A percentile compares a stretch with the other conserved stretches of the same genome.
Conservation (phyloP, 2,113 vertebrate genomes). For the Turdus rufiventris region DNA sequence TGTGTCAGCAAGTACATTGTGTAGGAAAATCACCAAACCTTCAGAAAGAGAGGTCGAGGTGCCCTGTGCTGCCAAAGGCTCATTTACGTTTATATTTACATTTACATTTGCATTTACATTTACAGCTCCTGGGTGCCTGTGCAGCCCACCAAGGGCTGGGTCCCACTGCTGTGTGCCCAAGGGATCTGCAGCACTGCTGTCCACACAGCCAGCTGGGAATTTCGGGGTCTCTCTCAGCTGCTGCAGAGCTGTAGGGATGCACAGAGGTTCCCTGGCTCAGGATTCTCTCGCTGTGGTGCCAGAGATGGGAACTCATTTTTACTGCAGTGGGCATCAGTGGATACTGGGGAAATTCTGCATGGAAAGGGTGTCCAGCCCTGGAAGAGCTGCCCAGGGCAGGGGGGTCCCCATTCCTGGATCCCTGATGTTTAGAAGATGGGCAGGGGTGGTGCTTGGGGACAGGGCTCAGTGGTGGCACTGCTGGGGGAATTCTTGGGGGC, state of each 20-base stretch:
- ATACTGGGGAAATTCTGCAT: not conserved
- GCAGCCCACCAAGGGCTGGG: not conserved
- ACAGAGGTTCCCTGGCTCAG: fast-evolving
- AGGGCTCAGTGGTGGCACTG: not conserved
- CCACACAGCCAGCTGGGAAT: not conserved
- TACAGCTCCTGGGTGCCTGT: not conserved
- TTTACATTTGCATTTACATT: too few relatives aligned
- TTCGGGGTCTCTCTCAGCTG: not conserved
- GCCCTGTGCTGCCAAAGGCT: not conserved
- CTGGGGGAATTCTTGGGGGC: fast-evolving
- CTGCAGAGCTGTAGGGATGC: not conserved
- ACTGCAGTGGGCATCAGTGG: not conserved
- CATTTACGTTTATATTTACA: too few relatives aligned
- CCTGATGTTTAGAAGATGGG: not conserved
- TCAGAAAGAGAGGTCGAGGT: not conserved
- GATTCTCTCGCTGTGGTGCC: not conserved
- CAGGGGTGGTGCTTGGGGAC: not conserved
- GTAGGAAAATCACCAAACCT: not conserved
- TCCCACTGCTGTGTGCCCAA: not conserved
- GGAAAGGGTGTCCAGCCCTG: not conserved
- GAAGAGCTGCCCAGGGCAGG: not conserved
- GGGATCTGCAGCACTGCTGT: fast-evolving
- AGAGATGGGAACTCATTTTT: not conserved
- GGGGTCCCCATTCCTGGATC: not conserved
- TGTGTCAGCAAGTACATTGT: not conserved